Conservation (phyloP, 2,113 vertebrate genomes). For the Poeciliopsis occidentalis region DNA sequence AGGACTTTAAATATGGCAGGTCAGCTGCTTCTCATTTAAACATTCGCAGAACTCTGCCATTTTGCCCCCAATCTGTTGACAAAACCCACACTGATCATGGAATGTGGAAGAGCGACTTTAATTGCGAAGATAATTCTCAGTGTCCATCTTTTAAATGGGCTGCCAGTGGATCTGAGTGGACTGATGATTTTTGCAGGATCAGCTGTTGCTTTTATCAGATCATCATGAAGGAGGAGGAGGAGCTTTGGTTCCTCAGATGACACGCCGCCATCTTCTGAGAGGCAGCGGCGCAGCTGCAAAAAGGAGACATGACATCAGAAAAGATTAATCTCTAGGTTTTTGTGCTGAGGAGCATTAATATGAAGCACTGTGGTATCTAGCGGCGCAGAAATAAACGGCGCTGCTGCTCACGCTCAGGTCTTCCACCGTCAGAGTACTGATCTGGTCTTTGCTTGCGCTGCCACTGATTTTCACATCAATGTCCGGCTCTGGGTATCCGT, state of each 20-base stretch:
- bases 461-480: constrained; percentile 18
- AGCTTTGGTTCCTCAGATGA: background rate
- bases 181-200: too few species aligned
- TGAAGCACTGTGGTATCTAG: constrained; percentile 35
- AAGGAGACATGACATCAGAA: background rate
- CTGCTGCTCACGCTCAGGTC: constrained; percentile 9
- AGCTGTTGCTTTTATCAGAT: background rate
- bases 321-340: constrained; percentile 21
- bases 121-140: too few species aligned
- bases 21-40: too few species aligned
- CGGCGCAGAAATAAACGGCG: constrained; percentile 58
- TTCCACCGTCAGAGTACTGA: constrained; percentile 20
- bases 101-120: too few species aligned
- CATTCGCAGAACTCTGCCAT: too few species aligned
- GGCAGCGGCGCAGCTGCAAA: background rate
- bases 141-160: too few species aligned
- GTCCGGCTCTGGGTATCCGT: background rate
- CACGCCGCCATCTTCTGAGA: background rate
- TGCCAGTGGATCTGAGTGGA: too few species aligned
- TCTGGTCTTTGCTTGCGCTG: constrained; percentile 4
- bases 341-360: constrained; percentile 16
- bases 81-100: too few species aligned
- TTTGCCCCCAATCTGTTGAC: too few species aligned
- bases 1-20: too few species aligned
- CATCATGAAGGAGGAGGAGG: background rate